Base-by-base conservation (phyloP, 2,888 invertebrate genomes). In the Allophyes oxyacanthae region DNA sequence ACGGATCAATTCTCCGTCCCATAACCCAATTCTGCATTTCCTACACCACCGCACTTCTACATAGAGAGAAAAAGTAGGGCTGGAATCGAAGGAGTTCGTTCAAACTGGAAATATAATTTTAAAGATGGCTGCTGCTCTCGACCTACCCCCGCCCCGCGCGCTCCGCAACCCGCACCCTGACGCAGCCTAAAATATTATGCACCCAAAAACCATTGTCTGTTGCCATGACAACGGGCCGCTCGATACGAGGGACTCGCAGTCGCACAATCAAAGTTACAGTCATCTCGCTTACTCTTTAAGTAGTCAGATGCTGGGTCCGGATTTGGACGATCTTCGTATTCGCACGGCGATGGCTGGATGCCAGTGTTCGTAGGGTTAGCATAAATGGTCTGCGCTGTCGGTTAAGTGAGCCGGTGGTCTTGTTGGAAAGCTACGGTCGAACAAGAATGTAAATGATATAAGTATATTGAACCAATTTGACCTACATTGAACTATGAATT, bases 141-240 rank as follows among this genome's bases (percentile, higher is more conserved):
- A 72, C 79, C 84, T 79, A 78, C 83, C 85, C 86, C 82, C 82
- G 82, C 86, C 82, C 82, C 81, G 81, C 81, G 75, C 86, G 74
- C 82, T 72, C 81, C 83, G 64, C 80, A 51, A 54, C 79, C 83
- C 83, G 75, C 77, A 75, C 84, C 87, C 87, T 86, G 87, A 83
- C 92, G 91, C 89, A 90, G 88, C 91, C 91, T 92, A 94, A 94
- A 94, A 94, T 94, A 94, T 94, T 94, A 94, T 94, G 94, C 94
- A 94, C 94, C 94, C 94, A 88, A 94, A 94, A 94, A 86, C 93
- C 93, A 92, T 93, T 94, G 93, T 93, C 94, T 92, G 94, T 94
- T 94, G 81, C 91, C 88, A 93, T 93, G 90, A 88, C 92, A 85
- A 94, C 94, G 81, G 74, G 56, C 86, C 93, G 93, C 92, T 92